Evolutionary conservation across 2,888 invertebrate genomes (phyloP), one percentile per base, ranked within the genome.

Genomic region (Eretmocerus hayati): DNA sequence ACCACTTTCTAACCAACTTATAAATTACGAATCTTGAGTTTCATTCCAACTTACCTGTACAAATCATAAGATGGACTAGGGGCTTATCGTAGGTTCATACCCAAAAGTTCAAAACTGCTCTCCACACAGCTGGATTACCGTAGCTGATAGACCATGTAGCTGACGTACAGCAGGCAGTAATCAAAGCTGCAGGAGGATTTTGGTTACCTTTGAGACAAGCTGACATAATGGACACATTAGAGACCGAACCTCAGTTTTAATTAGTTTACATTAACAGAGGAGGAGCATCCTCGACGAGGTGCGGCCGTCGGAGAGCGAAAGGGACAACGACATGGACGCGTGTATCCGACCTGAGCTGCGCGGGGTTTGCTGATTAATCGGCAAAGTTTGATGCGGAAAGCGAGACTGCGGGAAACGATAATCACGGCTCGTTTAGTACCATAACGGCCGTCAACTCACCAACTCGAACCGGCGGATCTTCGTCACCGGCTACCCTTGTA

Each of bases 211-310:
- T n/a, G n/a, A n/a, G n/a, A n/a, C n/a, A n/a, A 59, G 57, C 58
- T 54, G 57, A 61, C 64, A 65, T 69, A 69, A 69, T 68, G 68
- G 68, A 67, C 63, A 63, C 69, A 69, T 69, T 69, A 68, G 65
- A 26, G 26, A 6, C 26, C 26, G n/a, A 26, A 26, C 26, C 26
- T 26, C 66, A 59, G 60, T 64, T 69, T 69, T 69, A 69, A 69
- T 69, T 69, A 69, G 69, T 69, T 69, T 67, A 67, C 68, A 69
- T 69, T 68, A 69, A 62, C 11, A 4, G 32, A 5, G 16, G 13
- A 13, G 41, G 58, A 58, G 62, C 63, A 64, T 66, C 67, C 66
- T 66, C 66, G 64, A 63, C 59, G 59, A 57, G 59, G 58, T 55
- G 23, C 20, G 31, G 32, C n/a, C n/a, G n/a, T n/a, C n/a, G n/a